Percentiles rank a stretch among this genome's conserved stretches.
Conservation (phyloP, 2,797 vertebrate genomes). For the Pyrocephalus nanus region DNA sequence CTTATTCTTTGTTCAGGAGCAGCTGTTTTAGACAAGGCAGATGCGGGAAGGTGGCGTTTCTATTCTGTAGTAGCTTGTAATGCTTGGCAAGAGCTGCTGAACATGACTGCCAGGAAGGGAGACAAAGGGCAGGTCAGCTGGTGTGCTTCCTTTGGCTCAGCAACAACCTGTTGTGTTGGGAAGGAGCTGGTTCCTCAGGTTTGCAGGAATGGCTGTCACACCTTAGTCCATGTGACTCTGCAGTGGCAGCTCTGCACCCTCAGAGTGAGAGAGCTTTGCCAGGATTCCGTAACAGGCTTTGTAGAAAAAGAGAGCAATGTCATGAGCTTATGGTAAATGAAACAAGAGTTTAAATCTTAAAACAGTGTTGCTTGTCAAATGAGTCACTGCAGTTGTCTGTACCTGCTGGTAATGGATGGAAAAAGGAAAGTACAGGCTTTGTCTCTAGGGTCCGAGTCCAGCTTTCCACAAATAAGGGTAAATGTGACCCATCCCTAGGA, state of each 20-base stretch:
- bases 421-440: neutral
- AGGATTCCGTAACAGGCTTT: neutral
- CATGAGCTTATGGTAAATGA: neutral
- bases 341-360: neutral
- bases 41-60: neutral
- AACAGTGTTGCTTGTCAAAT: neutral
- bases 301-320: neutral
- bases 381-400: neutral
- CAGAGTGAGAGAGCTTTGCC: neutral
- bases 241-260: neutral
- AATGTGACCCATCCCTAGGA: neutral
- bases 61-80: neutral
- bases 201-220: neutral
- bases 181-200: constrained; percentile 37
- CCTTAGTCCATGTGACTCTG: neutral
- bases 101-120: neutral
- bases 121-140: neutral
- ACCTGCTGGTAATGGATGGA: neutral
- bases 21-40: neutral
- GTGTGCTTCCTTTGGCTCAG: neutral
- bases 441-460: neutral
- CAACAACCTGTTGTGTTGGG: neutral
- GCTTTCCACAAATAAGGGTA: neutral
- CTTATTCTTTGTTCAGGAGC: neutral
- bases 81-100: neutral